These are phyloP conservation scores for Dasypogon diadema DNA, from an alignment of 2,888 invertebrate species.

Conservation along the genomic window DNA sequence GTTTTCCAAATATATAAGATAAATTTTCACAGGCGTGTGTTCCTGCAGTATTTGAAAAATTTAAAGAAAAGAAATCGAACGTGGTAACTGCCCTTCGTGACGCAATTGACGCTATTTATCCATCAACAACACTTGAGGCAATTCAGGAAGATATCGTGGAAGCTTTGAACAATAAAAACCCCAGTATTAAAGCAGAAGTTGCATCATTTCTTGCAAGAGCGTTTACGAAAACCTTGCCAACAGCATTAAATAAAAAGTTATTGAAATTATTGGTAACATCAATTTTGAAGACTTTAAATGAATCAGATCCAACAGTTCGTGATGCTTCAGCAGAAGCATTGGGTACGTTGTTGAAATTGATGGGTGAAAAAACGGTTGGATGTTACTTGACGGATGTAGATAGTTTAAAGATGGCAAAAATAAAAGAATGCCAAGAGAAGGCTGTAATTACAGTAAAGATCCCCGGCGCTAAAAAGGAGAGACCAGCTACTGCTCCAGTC, in stretches of 20 bases:
- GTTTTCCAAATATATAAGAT: not conserved
- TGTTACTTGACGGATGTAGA: constrained; percentile 92
- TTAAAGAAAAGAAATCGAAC: constrained; percentile 95
- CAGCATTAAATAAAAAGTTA: constrained; percentile 88
- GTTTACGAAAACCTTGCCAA: constrained; percentile 83
- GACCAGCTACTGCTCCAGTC: constrained; percentile 65
- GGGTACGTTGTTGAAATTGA: constrained; percentile 93
- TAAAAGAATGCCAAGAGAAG: constrained; percentile 94
- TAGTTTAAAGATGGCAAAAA: constrained; percentile 90
- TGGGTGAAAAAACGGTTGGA: constrained; percentile 90
- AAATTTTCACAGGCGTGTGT: constrained; percentile 72
- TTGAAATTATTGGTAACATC: constrained; percentile 84
- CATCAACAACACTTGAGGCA: constrained; percentile 83
- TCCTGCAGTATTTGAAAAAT: constrained; percentile 89
- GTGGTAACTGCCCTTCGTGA: constrained; percentile 90
- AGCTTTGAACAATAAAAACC: constrained; percentile 92
- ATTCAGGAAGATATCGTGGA: constrained; percentile 88
- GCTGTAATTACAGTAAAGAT: constrained; percentile 86
- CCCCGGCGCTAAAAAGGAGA: constrained; percentile 73
- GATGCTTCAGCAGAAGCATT: constrained; percentile 94
- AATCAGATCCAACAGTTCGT: constrained; percentile 87
- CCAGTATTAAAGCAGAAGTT: constrained; percentile 88
- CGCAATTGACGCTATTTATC: constrained; percentile 89
- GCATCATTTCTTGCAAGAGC: constrained; percentile 86
- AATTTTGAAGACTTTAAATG: constrained; percentile 76